A percentile compares a stretch with the other conserved stretches of the same genome.
Conservation (phyloP, 1,140 invertebrate species). For the Drosophila arizonae region DNA sequence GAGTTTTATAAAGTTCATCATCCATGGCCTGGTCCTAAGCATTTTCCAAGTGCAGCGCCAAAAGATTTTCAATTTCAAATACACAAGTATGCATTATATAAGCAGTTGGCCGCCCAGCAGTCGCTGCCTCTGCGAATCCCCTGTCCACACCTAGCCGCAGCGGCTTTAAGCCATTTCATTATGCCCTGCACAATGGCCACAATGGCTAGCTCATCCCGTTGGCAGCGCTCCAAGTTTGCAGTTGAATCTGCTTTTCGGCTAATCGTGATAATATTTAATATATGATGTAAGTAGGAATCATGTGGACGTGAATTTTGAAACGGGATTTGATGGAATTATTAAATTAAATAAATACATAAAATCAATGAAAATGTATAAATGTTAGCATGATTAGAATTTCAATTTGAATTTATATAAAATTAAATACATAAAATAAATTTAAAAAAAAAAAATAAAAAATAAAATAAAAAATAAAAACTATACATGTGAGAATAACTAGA, state of each 20-base stretch:
- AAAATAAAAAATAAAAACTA: too few relatives aligned
- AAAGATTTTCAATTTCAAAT: conserved; percentile 81
- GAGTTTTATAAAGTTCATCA: conserved; percentile 79
- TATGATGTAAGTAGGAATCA: neutral
- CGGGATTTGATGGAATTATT: neutral
- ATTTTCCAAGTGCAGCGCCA: conserved; percentile 76
- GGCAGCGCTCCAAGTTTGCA: neutral
- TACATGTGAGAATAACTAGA: too few relatives aligned
- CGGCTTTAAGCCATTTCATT: conserved; percentile 29
- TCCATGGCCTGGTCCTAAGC: conserved; percentile 66
- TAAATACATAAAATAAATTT: neutral
- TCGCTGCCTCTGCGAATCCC: conserved; percentile 37
- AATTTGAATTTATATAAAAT: too few relatives aligned
- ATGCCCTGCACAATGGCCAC: conserved; percentile 23
- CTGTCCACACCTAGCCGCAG: conserved; percentile 37
- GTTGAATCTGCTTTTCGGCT: neutral
- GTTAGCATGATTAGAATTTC: too few relatives aligned
- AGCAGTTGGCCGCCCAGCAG: conserved; percentile 38
- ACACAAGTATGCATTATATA: conserved; percentile 61
- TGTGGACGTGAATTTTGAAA: neutral
- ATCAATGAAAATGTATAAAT: neutral
- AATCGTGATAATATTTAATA: neutral
- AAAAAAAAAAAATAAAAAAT: too few relatives aligned
- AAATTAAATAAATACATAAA: neutral
- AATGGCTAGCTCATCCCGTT: conserved; percentile 11